phyloP scores from a whole-genome alignment of 92 coral and sea anemone species.

The Porites rus region DNA sequence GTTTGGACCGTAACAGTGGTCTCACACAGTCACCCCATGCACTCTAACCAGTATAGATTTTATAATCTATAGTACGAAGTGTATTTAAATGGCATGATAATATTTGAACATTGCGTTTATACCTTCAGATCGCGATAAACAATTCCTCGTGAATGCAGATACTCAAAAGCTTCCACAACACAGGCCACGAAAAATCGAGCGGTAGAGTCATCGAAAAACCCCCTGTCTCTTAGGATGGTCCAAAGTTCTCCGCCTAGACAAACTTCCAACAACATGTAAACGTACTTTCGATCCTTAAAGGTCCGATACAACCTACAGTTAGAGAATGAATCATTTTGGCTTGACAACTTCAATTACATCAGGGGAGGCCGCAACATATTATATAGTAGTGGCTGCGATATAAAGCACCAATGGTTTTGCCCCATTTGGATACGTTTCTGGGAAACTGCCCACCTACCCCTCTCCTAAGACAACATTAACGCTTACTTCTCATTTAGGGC shows the following conservation, averaged over 20 bases:
- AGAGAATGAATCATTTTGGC: neutral
- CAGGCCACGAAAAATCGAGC: slow-evolving; percentile 93
- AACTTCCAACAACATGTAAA: slow-evolving; percentile 93
- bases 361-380: neutral
- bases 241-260: slow-evolving; percentile 99
- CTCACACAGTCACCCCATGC: too few relatives aligned
- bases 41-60: too few relatives aligned
- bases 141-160: slow-evolving; percentile 91
- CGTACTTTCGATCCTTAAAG: slow-evolving; percentile 94
- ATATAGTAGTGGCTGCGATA: too few relatives aligned
- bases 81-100: too few relatives aligned
- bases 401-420: too few relatives aligned
- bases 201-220: slow-evolving; percentile 84
- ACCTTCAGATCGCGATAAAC: slow-evolving; percentile 98
- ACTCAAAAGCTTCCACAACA: slow-evolving; percentile 95
- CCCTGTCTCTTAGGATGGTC: slow-evolving; percentile 96
- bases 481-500: too few relatives aligned
- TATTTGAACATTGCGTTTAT: neutral
- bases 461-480: too few relatives aligned
- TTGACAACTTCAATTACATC: neutral
- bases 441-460: too few relatives aligned
- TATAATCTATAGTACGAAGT: too few relatives aligned
- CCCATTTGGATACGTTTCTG: too few relatives aligned
- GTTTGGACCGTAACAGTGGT: too few relatives aligned
- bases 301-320: slow-evolving; percentile 83